A percentile compares a stretch with the other conserved stretches of the same genome.
These are phyloP conservation scores for Eupsilia transversa DNA, from an alignment of 2,888 invertebrate species.

Conservation along the genomic window DNA sequence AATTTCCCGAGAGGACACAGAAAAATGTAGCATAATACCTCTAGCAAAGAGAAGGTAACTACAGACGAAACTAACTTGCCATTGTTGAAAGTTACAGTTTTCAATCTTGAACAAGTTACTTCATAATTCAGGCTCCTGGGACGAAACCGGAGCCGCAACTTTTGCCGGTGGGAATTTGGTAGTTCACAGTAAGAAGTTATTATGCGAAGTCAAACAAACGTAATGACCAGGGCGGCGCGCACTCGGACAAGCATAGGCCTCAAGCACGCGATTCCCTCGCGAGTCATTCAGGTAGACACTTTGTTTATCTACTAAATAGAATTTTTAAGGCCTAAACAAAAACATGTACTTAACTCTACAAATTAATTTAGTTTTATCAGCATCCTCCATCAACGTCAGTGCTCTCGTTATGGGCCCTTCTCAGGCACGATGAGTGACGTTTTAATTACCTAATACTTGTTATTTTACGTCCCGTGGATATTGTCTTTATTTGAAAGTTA, in stretches of 20 bases:
- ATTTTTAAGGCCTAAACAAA: slow-evolving; percentile 60
- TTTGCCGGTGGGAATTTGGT: slow-evolving; percentile 75
- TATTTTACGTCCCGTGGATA: slow-evolving; percentile 69
- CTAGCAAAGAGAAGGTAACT: slow-evolving; percentile 65
- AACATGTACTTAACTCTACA: slow-evolving; percentile 67
- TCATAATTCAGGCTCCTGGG: slow-evolving; percentile 81
- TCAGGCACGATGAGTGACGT: slow-evolving; percentile 73
- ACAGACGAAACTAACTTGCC: slow-evolving; percentile 71
- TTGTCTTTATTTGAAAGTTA: slow-evolving; percentile 70
- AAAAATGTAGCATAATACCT: slow-evolving; percentile 79
- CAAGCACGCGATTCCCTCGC: slow-evolving; percentile 75
- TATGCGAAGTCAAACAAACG: slow-evolving; percentile 64
- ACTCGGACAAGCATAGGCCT: slow-evolving; percentile 52
- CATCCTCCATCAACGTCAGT: slow-evolving; percentile 74
- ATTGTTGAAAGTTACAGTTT: slow-evolving; percentile 80
- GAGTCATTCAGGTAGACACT: slow-evolving; percentile 44
- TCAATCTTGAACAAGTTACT: slow-evolving; percentile 84
- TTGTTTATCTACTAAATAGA: slow-evolving; percentile 51
- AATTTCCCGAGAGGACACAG: slow-evolving; percentile 78
- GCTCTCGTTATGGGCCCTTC: slow-evolving; percentile 66
- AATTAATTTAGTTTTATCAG: slow-evolving; percentile 75
- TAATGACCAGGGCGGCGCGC: slow-evolving; percentile 40
- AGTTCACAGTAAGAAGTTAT: slow-evolving; percentile 70
- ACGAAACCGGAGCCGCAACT: slow-evolving; percentile 74
- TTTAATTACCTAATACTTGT: slow-evolving; percentile 75